Percentiles rank a stretch among this genome's conserved stretches.
phyloP scores from a whole-genome alignment of 37 sponge, comb jelly and placozoan genomes.

The Geodia barretti region DNA sequence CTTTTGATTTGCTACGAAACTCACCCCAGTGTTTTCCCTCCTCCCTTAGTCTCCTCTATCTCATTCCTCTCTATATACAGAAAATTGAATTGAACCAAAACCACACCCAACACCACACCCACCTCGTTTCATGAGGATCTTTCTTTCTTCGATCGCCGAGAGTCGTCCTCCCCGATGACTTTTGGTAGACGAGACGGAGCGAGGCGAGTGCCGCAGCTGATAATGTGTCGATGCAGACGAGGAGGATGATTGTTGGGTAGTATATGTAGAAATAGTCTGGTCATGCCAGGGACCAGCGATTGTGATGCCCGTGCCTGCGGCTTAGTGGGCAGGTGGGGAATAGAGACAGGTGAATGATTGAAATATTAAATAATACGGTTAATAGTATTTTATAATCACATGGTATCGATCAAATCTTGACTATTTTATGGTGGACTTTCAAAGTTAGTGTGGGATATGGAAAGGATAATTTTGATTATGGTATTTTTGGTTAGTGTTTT shows the following conservation, averaged over 20 bases:
- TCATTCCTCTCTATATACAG: constrained; percentile 69
- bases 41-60: constrained; percentile 62
- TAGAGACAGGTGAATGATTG: too few relatives aligned
- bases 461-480: too few relatives aligned
- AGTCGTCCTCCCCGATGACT: constrained; percentile 89
- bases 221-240: constrained; percentile 87
- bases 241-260: constrained; percentile 83
- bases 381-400: too few relatives aligned
- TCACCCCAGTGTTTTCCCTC: too few relatives aligned
- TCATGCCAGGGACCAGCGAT: constrained; percentile 78
- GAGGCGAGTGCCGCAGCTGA: constrained; percentile 78
- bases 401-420: too few relatives aligned
- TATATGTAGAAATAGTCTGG: constrained; percentile 84
- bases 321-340: constrained; percentile 30
- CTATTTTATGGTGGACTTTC: too few relatives aligned
- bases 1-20: too few relatives aligned
- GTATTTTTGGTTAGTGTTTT: too few relatives aligned
- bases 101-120: constrained; percentile 10
- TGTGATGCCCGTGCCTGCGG: constrained; percentile 78
- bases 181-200: constrained; percentile 82
- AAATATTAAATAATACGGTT: too few relatives aligned
- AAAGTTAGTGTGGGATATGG: too few relatives aligned
- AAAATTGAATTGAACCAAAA: too few relatives aligned
- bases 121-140: constrained; percentile 89
- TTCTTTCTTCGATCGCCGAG: constrained; percentile 89